Percentiles rank a stretch among this genome's conserved stretches.
These are phyloP conservation scores for Ascidia mentula DNA, from an alignment of 23 tunicate genomes.

Conservation along the genomic window DNA sequence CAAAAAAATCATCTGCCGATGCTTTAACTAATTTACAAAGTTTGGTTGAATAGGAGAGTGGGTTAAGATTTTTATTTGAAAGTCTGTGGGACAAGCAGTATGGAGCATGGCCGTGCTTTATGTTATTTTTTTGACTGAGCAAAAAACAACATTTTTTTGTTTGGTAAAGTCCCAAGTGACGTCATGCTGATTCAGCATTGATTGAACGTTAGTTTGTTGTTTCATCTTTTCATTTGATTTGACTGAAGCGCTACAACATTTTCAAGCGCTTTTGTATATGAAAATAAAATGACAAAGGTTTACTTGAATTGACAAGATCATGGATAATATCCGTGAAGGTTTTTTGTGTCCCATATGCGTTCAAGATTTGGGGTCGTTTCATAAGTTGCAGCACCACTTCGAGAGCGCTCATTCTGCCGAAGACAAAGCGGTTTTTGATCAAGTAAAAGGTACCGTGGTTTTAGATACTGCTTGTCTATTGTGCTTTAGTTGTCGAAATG, in stretches of 20 bases:
- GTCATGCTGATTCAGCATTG: background rate
- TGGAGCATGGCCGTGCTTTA: no score
- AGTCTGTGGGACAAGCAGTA: no score
- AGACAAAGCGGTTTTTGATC: constrained; percentile 70
- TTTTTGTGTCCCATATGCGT: constrained; percentile 86
- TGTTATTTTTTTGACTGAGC: no score
- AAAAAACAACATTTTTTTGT: background rate
- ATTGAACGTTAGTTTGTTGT: background rate
- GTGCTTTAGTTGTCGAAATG: no score
- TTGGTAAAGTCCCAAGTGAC: background rate
- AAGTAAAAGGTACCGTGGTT: constrained; percentile 55
- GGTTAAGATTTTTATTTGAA: no score
- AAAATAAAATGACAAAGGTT: background rate
- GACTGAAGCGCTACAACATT: no score
- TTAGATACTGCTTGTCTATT: background rate
- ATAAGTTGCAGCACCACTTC: constrained; percentile 79
- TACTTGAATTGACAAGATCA: background rate
- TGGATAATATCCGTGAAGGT: constrained; percentile 34
- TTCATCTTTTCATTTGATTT: background rate
- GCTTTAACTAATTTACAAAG: no score
- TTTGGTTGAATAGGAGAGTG: no score
- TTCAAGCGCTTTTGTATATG: no score
- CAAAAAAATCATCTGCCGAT: no score
- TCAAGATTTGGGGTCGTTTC: constrained; percentile 66
- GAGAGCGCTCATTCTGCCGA: constrained; percentile 69